Conservation (phyloP, 2,113 vertebrate species). For the Labrus mixtus region DNA sequence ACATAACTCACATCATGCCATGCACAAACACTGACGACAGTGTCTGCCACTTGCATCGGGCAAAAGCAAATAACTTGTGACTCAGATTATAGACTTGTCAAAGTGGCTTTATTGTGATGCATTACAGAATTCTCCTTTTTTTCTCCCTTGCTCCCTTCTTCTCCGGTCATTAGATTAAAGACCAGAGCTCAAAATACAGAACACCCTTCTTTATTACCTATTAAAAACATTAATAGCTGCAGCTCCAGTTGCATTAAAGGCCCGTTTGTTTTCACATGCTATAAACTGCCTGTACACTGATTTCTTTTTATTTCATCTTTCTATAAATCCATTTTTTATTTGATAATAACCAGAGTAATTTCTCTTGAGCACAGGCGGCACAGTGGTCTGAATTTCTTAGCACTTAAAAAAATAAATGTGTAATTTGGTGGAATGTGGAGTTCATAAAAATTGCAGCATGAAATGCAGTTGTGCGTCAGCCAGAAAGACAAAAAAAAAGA, state of each 20-base stretch:
- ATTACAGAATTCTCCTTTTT: slow-evolving; percentile 60
- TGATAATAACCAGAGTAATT: slow-evolving; percentile 71
- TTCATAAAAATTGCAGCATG: slow-evolving; percentile 84
- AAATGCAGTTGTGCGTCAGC: slow-evolving; percentile 78
- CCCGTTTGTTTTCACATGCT: slow-evolving; percentile 68
- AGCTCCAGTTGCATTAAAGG: slow-evolving; percentile 71
- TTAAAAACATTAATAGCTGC: slow-evolving; percentile 75
- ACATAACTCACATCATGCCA: slow-evolving; percentile 63
- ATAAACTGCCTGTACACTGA: slow-evolving; percentile 63
- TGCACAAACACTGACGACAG: slow-evolving; percentile 59
- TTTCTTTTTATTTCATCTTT: slow-evolving; percentile 68
- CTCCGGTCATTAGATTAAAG: slow-evolving; percentile 61
- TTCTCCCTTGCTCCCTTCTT: slow-evolving; percentile 8
- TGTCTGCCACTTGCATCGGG: slow-evolving; percentile 57
- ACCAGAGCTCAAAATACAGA: slow-evolving; percentile 60
- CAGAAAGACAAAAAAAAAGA: slow-evolving; percentile 71
- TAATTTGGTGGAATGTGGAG: slow-evolving; percentile 81
- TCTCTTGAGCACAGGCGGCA: slow-evolving; percentile 42
- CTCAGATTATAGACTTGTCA: slow-evolving; percentile 80
- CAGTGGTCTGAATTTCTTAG: slow-evolving; percentile 47
- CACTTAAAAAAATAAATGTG: slow-evolving; percentile 56
- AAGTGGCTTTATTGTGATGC: slow-evolving; percentile 76
- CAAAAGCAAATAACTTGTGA: slow-evolving; percentile 75
- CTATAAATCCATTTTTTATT: slow-evolving; percentile 70
- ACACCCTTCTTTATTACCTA: slow-evolving; percentile 73